phyloP scores from a whole-genome alignment of 2,797 vertebrate genomes.

The Emys orbicularis region DNA sequence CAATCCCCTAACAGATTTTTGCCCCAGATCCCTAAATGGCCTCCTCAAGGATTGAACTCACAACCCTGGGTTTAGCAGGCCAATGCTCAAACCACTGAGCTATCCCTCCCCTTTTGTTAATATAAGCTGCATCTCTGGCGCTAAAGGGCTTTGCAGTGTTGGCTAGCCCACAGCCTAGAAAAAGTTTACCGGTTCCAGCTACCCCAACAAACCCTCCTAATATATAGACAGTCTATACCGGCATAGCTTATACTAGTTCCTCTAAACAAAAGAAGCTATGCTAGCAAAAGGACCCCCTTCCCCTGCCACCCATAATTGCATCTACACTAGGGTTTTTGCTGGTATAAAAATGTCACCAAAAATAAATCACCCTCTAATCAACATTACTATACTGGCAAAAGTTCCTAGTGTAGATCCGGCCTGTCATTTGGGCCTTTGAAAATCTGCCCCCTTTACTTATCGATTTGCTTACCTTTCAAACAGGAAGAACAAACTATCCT shows the following conservation, averaged over 20 bases:
- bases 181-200: neutral
- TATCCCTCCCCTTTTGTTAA: neutral
- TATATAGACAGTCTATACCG: rapidly evolving
- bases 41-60: no score
- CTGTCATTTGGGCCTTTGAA: neutral
- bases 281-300: neutral
- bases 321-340: neutral
- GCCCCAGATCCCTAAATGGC: no score
- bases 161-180: neutral
- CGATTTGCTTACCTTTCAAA: neutral
- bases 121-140: neutral
- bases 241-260: neutral
- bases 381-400: neutral
- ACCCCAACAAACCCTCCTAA: neutral
- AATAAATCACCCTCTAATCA: neutral
- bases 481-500: neutral
- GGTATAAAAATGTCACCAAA: neutral
- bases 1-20: no score
- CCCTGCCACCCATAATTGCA: neutral
- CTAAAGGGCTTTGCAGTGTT: neutral
- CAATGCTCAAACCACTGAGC: no score
- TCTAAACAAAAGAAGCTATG: neutral
- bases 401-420: neutral
- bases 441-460: neutral
- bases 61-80: no score